Evolutionary conservation across 2,888 invertebrate genomes (phyloP).

Genomic region (Zootermopsis nevadensis): DNA sequence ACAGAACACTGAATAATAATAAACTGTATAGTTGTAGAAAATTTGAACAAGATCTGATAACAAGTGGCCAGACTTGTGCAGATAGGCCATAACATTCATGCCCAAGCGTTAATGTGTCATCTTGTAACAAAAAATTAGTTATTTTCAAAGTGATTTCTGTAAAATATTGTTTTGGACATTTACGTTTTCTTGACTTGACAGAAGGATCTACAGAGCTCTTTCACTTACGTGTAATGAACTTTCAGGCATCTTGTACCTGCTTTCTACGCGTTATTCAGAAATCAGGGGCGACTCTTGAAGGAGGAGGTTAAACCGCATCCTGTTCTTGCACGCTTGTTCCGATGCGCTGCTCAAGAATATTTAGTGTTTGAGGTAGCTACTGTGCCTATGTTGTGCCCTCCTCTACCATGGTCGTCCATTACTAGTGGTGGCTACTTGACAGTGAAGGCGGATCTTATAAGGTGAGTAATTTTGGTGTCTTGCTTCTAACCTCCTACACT

Average conservation of each 20-base stretch:
- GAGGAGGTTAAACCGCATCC: constrained; percentile 84
- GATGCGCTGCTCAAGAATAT: constrained; percentile 73
- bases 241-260: constrained; percentile 76
- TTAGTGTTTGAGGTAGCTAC: constrained; percentile 75
- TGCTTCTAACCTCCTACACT: too few species aligned
- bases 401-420: constrained; percentile 83
- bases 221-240: neutral
- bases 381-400: constrained; percentile 84
- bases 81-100: too few species aligned
- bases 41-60: too few species aligned
- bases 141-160: too few species aligned
- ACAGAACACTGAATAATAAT: too few species aligned
- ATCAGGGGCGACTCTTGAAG: constrained; percentile 71
- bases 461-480: constrained; percentile 59
- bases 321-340: constrained; percentile 74
- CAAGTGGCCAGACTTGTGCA: too few species aligned
- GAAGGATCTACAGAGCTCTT: neutral
- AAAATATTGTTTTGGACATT: too few species aligned
- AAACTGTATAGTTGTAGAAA: too few species aligned
- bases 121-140: too few species aligned
- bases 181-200: too few species aligned
- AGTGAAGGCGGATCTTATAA: constrained; percentile 72
- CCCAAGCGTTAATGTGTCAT: too few species aligned
- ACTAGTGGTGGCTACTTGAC: constrained; percentile 81
- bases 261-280: constrained; percentile 82